phyloP scores from a whole-genome alignment of 1,140 invertebrate species.

The Apis mellifera region Amel_HAv3.1 CM009942.2:265501-266000 shows the following conservation, averaged over 20 bases:
- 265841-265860: constrained; percentile 51
- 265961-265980: constrained; percentile 59
- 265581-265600: not conserved
- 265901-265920: constrained; percentile 57
- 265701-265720: too few species aligned
- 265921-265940: constrained; percentile 48
- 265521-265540: not conserved
- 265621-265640: not conserved
- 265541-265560: too few species aligned
- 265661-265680: not conserved
- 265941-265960: constrained; percentile 61
- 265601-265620: not conserved
- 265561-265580: not conserved
- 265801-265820: constrained; percentile 54
- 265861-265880: constrained; percentile 43
- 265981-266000: constrained; percentile 57
- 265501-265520: not conserved
- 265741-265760: not conserved
- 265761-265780: not conserved
- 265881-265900: constrained; percentile 51
- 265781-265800: constrained; percentile 6
- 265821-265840: constrained; percentile 53
- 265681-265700: not conserved
- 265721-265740: not conserved
- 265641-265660: not conserved